These are phyloP conservation scores for Onychostruthus taczanowskii DNA, from an alignment of 2,113 vertebrate species.

Conservation along the genomic window DNA sequence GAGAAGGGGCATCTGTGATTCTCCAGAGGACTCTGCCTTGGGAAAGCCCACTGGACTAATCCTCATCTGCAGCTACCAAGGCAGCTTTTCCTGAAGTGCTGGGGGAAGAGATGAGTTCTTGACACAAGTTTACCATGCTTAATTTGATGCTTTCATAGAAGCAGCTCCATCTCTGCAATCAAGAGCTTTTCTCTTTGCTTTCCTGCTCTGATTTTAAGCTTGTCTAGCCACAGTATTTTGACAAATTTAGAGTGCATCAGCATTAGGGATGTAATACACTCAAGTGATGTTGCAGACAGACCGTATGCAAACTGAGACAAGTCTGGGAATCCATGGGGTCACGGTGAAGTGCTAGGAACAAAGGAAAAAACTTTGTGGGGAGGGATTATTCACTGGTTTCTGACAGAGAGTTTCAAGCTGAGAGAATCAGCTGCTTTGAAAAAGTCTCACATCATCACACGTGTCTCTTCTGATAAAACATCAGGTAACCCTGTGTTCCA, in stretches of 20 bases:
- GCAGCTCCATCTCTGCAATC: neutral
- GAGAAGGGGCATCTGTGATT: accelerated
- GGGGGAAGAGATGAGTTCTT: neutral
- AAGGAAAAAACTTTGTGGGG: neutral
- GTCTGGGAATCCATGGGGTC: neutral
- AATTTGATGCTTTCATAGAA: neutral
- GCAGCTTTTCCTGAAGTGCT: neutral
- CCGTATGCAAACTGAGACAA: neutral
- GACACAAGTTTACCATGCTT: neutral
- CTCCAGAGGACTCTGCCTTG: accelerated
- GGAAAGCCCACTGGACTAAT: neutral
- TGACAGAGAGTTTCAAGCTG: neutral
- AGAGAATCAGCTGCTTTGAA: neutral
- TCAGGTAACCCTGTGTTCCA: neutral
- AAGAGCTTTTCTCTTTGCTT: neutral
- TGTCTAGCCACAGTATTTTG: neutral
- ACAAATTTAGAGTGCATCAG: neutral
- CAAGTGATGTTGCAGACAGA: neutral
- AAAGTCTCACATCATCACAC: neutral
- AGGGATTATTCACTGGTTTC: neutral
- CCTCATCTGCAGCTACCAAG: neutral
- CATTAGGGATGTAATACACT: neutral
- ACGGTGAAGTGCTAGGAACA: neutral
- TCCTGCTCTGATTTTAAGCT: neutral
- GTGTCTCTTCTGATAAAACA: neutral